These are phyloP conservation scores for Conomelus anceps DNA, from an alignment of 2,888 invertebrate species.

Conservation along the genomic window DNA sequence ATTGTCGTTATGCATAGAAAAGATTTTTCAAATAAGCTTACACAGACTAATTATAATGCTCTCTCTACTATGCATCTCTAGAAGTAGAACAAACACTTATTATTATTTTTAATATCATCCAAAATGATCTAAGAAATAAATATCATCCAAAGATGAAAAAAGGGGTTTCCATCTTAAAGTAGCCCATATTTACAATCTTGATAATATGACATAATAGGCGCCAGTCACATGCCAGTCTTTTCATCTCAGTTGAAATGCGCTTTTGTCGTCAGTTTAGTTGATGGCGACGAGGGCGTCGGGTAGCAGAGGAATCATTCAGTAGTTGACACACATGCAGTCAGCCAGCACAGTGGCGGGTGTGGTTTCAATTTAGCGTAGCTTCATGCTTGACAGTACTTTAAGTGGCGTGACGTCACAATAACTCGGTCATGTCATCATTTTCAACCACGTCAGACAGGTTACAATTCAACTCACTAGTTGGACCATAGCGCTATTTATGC, in stretches of 20 bases:
- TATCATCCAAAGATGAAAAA: no score
- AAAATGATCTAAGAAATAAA: no score
- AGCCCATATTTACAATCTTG: no score
- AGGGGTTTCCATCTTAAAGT: no score
- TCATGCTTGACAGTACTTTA: not conserved
- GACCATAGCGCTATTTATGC: no score
- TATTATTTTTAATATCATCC: no score
- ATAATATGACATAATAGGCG: not conserved
- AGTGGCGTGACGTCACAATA: not conserved
- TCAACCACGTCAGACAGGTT: not conserved
- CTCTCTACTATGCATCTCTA: no score
- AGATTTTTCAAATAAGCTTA: no score
- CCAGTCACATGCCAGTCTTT: not conserved
- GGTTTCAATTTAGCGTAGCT: not conserved
- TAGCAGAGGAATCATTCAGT: not conserved
- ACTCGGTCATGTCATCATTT: not conserved
- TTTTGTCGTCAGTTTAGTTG: not conserved
- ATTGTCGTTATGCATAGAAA: no score
- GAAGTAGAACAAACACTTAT: no score
- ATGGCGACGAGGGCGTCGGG: not conserved
- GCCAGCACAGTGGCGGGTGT: not conserved
- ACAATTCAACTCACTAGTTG: not conserved
- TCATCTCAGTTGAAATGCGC: not conserved
- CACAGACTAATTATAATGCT: no score
- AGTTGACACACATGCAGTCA: not conserved